These are phyloP conservation scores for Limnodromus scolopaceus DNA, from an alignment of 2,797 vertebrate species.

Conservation along the genomic window DNA sequence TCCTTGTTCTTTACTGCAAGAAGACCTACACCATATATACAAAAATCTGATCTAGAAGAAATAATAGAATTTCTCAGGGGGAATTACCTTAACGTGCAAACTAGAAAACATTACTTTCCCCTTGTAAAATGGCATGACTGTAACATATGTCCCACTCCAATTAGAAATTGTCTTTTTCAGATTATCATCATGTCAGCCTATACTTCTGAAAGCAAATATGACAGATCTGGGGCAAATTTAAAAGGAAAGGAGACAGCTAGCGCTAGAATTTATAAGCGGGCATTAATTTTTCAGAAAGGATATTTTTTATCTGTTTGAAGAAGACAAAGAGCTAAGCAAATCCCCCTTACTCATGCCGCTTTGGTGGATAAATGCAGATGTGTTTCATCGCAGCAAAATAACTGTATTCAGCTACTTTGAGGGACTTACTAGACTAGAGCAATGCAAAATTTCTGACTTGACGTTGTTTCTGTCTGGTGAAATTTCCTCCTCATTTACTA, in stretches of 20 bases:
- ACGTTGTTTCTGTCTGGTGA: background rate
- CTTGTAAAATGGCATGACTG: conserved; percentile 28
- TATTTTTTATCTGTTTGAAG: conserved; percentile 35
- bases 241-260: conserved; percentile 51
- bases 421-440: background rate
- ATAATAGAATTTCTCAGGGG: background rate
- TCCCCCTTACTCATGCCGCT: background rate
- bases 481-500: background rate
- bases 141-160: conserved; percentile 47
- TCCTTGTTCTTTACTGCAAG: background rate
- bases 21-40: background rate
- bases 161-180: conserved; percentile 60
- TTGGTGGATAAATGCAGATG: background rate
- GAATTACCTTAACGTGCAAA: background rate
- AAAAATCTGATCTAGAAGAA: conserved; percentile 19
- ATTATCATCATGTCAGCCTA: conserved; percentile 42
- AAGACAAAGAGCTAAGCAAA: conserved; percentile 26
- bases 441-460: background rate
- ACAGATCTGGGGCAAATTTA: conserved; percentile 62
- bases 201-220: conserved; percentile 55
- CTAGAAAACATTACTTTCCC: conserved; percentile 22
- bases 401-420: background rate
- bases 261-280: conserved; percentile 26
- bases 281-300: conserved; percentile 32
- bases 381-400: background rate